Evolutionary conservation across 2,888 invertebrate species (phyloP).

Genomic region (Minunthozetes semirufus): DNA sequence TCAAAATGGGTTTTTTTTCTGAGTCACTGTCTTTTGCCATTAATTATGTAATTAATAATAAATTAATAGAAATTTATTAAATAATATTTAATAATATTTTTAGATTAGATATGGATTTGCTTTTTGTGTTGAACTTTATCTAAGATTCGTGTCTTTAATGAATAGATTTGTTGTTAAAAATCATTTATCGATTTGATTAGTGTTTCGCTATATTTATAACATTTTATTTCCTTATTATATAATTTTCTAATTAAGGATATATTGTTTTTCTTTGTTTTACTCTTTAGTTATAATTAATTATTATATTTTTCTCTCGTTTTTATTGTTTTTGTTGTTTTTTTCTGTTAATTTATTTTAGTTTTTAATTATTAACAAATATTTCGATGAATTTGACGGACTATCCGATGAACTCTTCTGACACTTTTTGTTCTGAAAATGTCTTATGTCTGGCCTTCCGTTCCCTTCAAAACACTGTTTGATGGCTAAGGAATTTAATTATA

Average conservation of each 20-base stretch:
- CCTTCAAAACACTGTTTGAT: not conserved
- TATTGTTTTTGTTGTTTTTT: not conserved
- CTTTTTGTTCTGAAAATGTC: not conserved
- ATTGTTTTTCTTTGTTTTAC: not conserved
- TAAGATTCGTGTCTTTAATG: too few species aligned
- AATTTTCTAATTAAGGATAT: not conserved
- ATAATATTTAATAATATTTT: too few species aligned
- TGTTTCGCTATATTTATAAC: too few species aligned
- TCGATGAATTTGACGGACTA: not conserved
- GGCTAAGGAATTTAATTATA: not conserved
- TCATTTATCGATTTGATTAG: too few species aligned
- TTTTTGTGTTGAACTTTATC: too few species aligned
- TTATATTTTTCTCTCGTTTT: not conserved
- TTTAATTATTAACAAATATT: not conserved
- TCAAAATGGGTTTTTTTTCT: too few species aligned
- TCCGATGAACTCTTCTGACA: not conserved
- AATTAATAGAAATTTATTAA: too few species aligned
- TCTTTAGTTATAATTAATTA: not conserved
- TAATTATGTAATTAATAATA: too few species aligned
- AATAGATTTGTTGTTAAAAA: too few species aligned
- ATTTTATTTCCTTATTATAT: not conserved
- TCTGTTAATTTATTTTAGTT: not conserved
- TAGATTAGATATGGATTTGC: too few species aligned
- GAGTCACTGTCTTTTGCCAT: too few species aligned
- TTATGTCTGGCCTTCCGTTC: not conserved